These are phyloP conservation scores for Polymixis flavicincta DNA, from an alignment of 2,888 invertebrate genomes.

Conservation along the genomic window DNA sequence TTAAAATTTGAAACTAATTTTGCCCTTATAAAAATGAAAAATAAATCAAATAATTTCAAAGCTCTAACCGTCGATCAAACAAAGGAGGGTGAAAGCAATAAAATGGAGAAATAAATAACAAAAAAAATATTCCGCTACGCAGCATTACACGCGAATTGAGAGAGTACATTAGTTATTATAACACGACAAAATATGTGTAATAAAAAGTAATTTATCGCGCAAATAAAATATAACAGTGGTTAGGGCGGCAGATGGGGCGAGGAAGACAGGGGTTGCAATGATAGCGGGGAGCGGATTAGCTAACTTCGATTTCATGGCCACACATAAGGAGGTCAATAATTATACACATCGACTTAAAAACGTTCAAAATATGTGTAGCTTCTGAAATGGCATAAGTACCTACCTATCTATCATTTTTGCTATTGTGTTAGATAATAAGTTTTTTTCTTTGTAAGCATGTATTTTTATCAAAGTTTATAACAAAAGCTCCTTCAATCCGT, in stretches of 20 bases:
- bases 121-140: conserved; percentile 84
- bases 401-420: neutral
- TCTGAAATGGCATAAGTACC: too few species aligned
- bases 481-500: neutral
- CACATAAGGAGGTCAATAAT: neutral
- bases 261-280: conserved; percentile 64
- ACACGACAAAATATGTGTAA: conserved; percentile 91
- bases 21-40: conserved; percentile 9
- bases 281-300: conserved; percentile 42
- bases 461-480: neutral
- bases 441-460: neutral
- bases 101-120: conserved; percentile 85
- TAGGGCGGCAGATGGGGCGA: conserved; percentile 90
- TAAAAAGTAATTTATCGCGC: conserved; percentile 90
- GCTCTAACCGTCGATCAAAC: conserved; percentile 68
- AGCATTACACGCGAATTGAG: conserved; percentile 89
- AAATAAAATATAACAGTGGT: conserved; percentile 91
- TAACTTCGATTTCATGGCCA: neutral
- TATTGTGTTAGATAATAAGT: too few species aligned
- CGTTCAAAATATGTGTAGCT: neutral
- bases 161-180: conserved; percentile 91
- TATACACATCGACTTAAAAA: neutral
- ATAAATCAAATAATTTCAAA: conserved; percentile 56
- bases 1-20: neutral
- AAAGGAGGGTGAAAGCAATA: conserved; percentile 80